A percentile compares a stretch with the other conserved stretches of the same genome.
Evolutionary conservation across 2,797 vertebrate species (phyloP).

Genomic region (Tenualosa thibaudeaui): DNA sequence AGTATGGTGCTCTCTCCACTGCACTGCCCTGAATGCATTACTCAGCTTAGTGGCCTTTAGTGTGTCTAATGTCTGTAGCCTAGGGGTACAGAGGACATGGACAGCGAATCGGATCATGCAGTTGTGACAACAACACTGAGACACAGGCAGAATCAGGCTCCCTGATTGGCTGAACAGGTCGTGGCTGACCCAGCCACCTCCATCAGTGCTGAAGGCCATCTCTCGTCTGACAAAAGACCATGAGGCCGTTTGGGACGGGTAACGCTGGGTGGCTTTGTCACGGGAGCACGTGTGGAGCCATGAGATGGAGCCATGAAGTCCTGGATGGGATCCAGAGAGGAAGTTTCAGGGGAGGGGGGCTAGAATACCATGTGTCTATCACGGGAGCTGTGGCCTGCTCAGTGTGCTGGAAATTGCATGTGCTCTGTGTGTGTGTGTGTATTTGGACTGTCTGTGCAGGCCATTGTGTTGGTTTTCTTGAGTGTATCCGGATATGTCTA

Average conservation of each 20-base stretch:
- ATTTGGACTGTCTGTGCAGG: not conserved
- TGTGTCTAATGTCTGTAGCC: not conserved
- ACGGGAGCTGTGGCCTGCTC: not conserved
- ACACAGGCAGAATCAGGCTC: not conserved
- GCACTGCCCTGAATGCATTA: not conserved
- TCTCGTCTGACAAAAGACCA: not conserved
- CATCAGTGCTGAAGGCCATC: not conserved
- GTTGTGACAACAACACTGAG: not conserved
- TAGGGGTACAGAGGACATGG: not conserved
- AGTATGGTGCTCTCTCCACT: not conserved
- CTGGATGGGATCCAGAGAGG: not conserved
- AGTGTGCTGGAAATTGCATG: not conserved
- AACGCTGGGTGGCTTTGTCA: not conserved
- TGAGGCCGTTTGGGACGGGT: not conserved
- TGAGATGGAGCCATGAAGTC: not conserved
- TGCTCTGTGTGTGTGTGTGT: constrained; percentile 4
- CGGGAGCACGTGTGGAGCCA: constrained; percentile 11
- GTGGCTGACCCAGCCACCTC: not conserved
- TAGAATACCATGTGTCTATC: constrained; percentile 7
- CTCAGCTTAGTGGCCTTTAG: not conserved
- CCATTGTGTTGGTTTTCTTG: not conserved
- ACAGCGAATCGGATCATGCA: not conserved
- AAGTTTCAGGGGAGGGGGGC: not conserved
- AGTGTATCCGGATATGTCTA: constrained; percentile 10
- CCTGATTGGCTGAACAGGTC: not conserved